Evolutionary conservation across 2,113 vertebrate genomes (phyloP).

Genomic region (Passer montanus): DNA sequence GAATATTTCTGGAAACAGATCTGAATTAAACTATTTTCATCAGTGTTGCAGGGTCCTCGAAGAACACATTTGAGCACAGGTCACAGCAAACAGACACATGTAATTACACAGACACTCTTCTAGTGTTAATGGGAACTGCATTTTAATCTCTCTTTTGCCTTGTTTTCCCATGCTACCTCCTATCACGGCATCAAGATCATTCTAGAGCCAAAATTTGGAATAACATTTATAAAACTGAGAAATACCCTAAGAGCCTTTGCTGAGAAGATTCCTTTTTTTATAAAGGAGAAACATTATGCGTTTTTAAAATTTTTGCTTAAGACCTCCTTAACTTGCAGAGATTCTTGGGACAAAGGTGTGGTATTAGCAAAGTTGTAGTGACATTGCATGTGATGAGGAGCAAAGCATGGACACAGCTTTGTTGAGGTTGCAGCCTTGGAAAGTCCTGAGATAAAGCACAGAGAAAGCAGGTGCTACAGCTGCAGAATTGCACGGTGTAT

Average conservation of each 20-base stretch:
- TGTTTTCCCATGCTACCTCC: background rate
- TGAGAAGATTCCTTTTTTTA: background rate
- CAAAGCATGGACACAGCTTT: background rate
- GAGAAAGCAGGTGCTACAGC: rapidly evolving
- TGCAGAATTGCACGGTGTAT: background rate
- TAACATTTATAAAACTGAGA: background rate
- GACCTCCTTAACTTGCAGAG: background rate
- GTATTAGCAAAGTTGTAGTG: background rate
- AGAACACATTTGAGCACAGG: background rate
- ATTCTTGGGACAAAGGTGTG: background rate
- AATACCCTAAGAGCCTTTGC: background rate
- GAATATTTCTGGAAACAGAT: background rate
- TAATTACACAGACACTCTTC: background rate
- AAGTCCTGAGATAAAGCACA: rapidly evolving
- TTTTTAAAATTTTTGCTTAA: background rate
- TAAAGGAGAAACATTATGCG: background rate
- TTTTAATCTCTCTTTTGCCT: background rate
- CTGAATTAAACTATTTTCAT: background rate
- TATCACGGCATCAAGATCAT: background rate
- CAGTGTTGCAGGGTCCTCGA: background rate
- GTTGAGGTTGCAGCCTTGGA: background rate
- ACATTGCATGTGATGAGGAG: background rate
- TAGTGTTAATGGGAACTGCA: background rate
- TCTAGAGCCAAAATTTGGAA: background rate
- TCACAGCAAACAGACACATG: background rate